Conservation (phyloP, 35 echinoderm and acorn worm species). For the Heliocidaris tuberculata region DNA sequence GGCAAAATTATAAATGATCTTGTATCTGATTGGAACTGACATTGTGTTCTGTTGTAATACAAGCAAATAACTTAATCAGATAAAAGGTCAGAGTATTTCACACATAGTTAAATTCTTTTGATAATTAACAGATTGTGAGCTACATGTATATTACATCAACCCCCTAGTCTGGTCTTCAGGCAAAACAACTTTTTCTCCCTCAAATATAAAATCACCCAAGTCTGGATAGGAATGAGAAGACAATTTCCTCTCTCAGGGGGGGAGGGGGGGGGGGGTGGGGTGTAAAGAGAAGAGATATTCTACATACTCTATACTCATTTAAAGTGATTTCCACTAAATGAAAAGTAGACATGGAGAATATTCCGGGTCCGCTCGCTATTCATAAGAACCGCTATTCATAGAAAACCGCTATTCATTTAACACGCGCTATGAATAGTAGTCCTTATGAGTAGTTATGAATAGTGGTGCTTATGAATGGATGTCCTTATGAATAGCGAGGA, state of each 20-base stretch:
- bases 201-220: not conserved
- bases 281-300: not conserved
- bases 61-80: constrained; percentile 34
- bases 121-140: constrained; percentile 27
- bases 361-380: too few relatives aligned
- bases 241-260: not conserved
- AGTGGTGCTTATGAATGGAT: too few relatives aligned
- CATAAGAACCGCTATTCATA: too few relatives aligned
- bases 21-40: not conserved
- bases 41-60: not conserved
- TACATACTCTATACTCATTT: not conserved
- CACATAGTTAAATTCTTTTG: constrained; percentile 27
- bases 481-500: too few relatives aligned
- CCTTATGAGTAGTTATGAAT: too few relatives aligned
- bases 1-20: constrained; percentile 3
- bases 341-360: too few relatives aligned
- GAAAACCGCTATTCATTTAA: too few relatives aligned
- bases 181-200: not conserved
- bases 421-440: too few relatives aligned
- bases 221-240: not conserved
- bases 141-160: not conserved
- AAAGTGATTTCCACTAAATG: not conserved
- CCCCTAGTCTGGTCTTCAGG: not conserved
- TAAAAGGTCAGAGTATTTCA: constrained; percentile 37
- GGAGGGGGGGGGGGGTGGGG: not conserved